Base-by-base conservation (phyloP, 2,797 vertebrate genomes). In the Bovichtus diacanthus region DNA sequence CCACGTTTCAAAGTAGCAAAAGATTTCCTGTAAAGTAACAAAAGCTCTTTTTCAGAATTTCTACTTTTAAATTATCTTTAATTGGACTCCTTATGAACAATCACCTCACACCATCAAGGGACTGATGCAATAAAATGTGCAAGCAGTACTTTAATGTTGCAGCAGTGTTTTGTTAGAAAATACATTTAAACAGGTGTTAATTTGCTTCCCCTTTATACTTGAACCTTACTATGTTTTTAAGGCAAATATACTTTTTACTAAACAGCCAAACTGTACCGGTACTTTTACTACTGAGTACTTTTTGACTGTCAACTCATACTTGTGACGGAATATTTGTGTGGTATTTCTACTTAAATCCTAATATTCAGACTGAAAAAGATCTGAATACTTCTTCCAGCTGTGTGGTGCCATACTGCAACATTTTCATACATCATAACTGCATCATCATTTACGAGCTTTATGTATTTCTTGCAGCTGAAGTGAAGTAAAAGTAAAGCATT, bases 1-100 rank as follows among this genome's bases (percentile, higher is more conserved):
- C 49, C 8, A 71, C 83, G 72, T 68, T 56, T 65, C 51, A 76
- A 31, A 59, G 65, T 44, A 31, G 10, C 51, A 21, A 75, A 76
- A 76, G 50, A 38, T 50, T 70, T 29, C 18, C 62, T 41, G 49
- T 25, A 68, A 70, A 72, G n/a, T 19, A 71, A 54, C 23, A 83
- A 46, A 58, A 27, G 9, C 39, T 51, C 43, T 2, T n/a, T 19
- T 63, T 70, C 16, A 25, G 27, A 18, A 18, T 39, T 41, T 66
- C 9, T 21, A 27, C 29, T 27, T 9, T n/a, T 19, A 15, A 5
- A 19, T 41, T 0, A 41, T 55, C 2, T 0, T n/a, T 38, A 34
- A 56, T 41, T 16, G 3, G 34, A 39, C 12, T 31, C 16, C 5
- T 53, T 19, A 39, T 50, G 9, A 67, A 44, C 8, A 51, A 15